Base-by-base conservation (phyloP, 2,113 vertebrate genomes). In the Oryctolagus cuniculus region DNA sequence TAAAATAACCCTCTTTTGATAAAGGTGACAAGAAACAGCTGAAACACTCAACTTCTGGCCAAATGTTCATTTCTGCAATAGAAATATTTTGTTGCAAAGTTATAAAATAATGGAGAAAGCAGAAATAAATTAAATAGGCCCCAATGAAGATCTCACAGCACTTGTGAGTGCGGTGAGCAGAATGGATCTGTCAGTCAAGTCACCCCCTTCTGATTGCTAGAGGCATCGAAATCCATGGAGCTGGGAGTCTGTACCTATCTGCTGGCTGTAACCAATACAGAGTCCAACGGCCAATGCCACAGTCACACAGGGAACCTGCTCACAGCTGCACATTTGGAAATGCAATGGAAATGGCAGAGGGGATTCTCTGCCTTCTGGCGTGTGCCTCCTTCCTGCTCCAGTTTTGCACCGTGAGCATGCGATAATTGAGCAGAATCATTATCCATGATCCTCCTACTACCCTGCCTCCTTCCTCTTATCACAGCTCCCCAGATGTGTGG, bases 221-320 rank as follows among this genome's bases (percentile, higher is more conserved):
- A 34, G 13, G n/a, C 16, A 34, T 74, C 51, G 49, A 69, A 75
- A 38, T 13, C 6, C 0, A 4, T 8, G 44, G 10, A 27, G 63
- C 16, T 3, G 5, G 19, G 13, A 21, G 10, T 13, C 64, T 38
- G 1, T 13, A 49, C n/a, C 25, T 16, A 69, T n/a, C 6, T 17
- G 9, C 2, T 10, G 58, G 74, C 29, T 44, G 44, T 10, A 3
- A 38, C 29, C 58, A 7, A 51, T 15, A 10, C 17, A 25, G 31
- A 29, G 0, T 4, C 19, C 19, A 5, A 2, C 1, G 0, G 22
- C 67, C 27, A n/a, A 34, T 0, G 2, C 2, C 64, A 29, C 22
- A 78, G 51, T 27, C 17, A 19, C 31, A 11, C 0, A 9, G 49
- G 10, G 36, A 34, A 9, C 7, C 10, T 31, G 29, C 13, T 3